phyloP scores from a whole-genome alignment of 2,888 invertebrate species.

The Ectemnius lituratus region DNA sequence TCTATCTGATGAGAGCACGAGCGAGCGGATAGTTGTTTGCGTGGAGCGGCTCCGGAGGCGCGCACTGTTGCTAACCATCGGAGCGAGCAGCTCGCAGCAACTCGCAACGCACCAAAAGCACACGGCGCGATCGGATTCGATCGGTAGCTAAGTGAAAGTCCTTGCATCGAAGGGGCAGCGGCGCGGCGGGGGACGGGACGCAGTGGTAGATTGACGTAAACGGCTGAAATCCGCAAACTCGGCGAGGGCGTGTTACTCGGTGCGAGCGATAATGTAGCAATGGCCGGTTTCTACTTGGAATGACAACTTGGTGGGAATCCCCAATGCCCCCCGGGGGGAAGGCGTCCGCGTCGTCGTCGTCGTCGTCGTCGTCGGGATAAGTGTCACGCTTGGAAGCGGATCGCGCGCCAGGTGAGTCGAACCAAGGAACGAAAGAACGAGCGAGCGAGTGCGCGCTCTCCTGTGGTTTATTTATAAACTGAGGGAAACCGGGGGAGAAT shows the following conservation, averaged over 20 bases:
- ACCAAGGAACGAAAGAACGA: slow-evolving; percentile 4
- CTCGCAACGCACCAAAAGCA: slow-evolving; percentile 1
- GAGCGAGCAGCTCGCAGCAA: slow-evolving; percentile 17
- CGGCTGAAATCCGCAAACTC: slow-evolving; percentile 18
- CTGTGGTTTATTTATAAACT: slow-evolving; percentile 58
- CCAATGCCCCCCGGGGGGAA: no score
- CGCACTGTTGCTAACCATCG: slow-evolving; percentile 20
- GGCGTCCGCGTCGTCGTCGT: not conserved
- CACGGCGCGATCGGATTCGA: not conserved
- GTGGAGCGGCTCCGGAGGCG: no score
- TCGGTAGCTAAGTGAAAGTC: slow-evolving; percentile 30
- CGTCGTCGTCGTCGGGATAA: slow-evolving; percentile 33
- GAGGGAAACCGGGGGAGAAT: slow-evolving; percentile 44
- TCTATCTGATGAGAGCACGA: no score
- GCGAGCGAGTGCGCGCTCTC: slow-evolving; percentile 2
- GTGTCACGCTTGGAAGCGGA: slow-evolving; percentile 53
- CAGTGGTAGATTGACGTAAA: slow-evolving; percentile 17
- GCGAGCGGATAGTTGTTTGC: no score
- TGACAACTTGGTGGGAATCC: no score
- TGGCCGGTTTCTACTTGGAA: slow-evolving; percentile 3
- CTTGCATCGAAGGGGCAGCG: not conserved
- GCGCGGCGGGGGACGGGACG: no score
- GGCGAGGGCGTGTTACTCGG: not conserved
- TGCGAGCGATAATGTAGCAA: not conserved
- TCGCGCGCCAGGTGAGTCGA: slow-evolving; percentile 48